Base-by-base conservation (phyloP, 2,113 vertebrate species). In the Tinamus guttatus region DNA sequence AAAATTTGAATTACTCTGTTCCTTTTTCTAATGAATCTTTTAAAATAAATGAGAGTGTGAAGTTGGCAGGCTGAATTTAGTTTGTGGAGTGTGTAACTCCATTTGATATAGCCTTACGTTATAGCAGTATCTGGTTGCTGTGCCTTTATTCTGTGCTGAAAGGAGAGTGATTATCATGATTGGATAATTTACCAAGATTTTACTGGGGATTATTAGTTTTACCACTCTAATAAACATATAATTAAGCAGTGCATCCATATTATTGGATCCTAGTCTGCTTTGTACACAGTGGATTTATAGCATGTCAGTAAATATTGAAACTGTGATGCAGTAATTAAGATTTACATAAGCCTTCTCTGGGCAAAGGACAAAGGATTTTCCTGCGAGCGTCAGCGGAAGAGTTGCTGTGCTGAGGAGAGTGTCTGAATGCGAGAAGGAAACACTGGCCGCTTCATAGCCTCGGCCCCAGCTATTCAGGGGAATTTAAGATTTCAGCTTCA, bases 171-270 rank as follows among this genome's bases (percentile, higher is more conserved):
- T 97, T 94, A 77, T 94, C 78, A 73, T n/a, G 81, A 90, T 1
- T 11, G 77, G 90, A 80, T 95, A 95, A 95, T 96, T 96, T 92
- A 90, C 81, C 54, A 91, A 75, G 94, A 96, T 94, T 94, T 97
- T 97, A 91, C 75, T 83, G 78, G 71, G 96, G 81, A 97, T 97
- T 97, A 96, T 95, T 97, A 96, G 93, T 95, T 96, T 95, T 96
- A 94, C n/a, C 82, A 82, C 92, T 91, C 86, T 95, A 97, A 96
- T 96, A 94, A 96, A 96, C 90, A 91, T 75, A 68, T 94, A 95
- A 96, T 97, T 94, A 97, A 94, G 87, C 93, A 96, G 90, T 74
- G 86, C 41, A 51, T 94, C 86, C 76, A 34, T 85, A 68, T 96
- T 97, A 92, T 88, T 94, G 91, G 78, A 71, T 93, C 68, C 84